A percentile compares a stretch with the other conserved stretches of the same genome.
These are phyloP conservation scores for Ctenosaura bakeri DNA, from an alignment of 2,797 vertebrate genomes.

Conservation along the genomic window DNA sequence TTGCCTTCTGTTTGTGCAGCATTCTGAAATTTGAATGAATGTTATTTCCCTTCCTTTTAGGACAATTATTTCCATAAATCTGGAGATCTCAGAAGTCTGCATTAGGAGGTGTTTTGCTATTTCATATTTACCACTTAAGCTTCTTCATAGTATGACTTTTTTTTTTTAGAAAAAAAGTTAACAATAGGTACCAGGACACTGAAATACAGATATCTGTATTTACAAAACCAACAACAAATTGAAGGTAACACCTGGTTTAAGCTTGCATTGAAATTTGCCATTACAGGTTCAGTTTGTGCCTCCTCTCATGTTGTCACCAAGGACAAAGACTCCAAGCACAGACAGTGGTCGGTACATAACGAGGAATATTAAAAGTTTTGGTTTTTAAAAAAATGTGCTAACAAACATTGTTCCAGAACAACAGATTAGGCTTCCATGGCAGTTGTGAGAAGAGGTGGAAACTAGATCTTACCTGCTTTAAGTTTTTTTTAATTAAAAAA, in stretches of 20 bases:
- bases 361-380: conserved; percentile 58
- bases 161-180: conserved; percentile 55
- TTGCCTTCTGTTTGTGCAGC: conserved; percentile 66
- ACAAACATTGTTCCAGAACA: conserved; percentile 57
- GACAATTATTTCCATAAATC: conserved; percentile 53
- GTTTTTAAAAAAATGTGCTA: conserved; percentile 61
- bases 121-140: conserved; percentile 63
- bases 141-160: conserved; percentile 46
- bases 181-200: conserved; percentile 63
- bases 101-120: conserved; percentile 60
- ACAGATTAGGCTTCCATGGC: conserved; percentile 34
- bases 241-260: conserved; percentile 75
- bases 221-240: conserved; percentile 67
- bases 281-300: conserved; percentile 64
- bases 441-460: conserved; percentile 36
- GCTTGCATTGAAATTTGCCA: conserved; percentile 73
- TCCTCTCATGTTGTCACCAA: conserved; percentile 54
- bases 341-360: conserved; percentile 61
- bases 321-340: conserved; percentile 61
- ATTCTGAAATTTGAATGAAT: conserved; percentile 66
- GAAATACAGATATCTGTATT: conserved; percentile 61
- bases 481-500: conserved; percentile 2
- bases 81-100: conserved; percentile 63
- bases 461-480: background rate
- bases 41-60: conserved; percentile 41